Evolutionary conservation across 2,888 invertebrate species (phyloP), one percentile per base, ranked within the genome.

Genomic region (Nephrocerus scutellatus): DNA sequence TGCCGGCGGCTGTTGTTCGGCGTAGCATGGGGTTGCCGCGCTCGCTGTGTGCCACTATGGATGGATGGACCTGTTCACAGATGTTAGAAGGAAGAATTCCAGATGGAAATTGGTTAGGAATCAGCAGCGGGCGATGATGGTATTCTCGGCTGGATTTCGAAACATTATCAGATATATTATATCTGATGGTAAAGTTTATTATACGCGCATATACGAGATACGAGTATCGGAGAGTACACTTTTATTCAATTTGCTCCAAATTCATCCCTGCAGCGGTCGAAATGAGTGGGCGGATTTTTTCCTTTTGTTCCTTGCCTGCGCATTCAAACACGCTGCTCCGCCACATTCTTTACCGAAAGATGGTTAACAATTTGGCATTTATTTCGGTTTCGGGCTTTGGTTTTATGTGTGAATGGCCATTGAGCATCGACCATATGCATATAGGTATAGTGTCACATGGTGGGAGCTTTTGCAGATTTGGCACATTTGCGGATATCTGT

Each of bases 361-460:
- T 44, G 46, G 44, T 46, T 46, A 44, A 44, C 46, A 46, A 46
- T 44, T 46, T 46, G 44, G 44, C 44, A 44, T 44, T 46, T 44
- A 44, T 41, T 44, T 46, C 41, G n/a, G n/a, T 36, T 38, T 40
- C 40, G 14, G 21, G 5, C n/a, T 35, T 21, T 19, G 18, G 15
- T 18, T 21, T 15, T 30, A 13, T 36, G 9, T 30, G 7, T 7
- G 7, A 8, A 10, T 23, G 21, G 16, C 12, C n/a, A 10, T 31
- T 25, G 22, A 36, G 24, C 26, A 32, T 38, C 28, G 30, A 22
- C 7, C 10, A 22, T 22, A 22, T 22, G 10, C 10, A 22, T 22
- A 22, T 22, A 22, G 7, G 10, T 22, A 22, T 22, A 22, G n/a
- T n/a, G n/a, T n/a, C n/a, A n/a, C n/a, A n/a, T n/a, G n/a, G n/a